phyloP scores from a whole-genome alignment of 2,113 vertebrate species.

The Larimichthys polyactis region DNA sequence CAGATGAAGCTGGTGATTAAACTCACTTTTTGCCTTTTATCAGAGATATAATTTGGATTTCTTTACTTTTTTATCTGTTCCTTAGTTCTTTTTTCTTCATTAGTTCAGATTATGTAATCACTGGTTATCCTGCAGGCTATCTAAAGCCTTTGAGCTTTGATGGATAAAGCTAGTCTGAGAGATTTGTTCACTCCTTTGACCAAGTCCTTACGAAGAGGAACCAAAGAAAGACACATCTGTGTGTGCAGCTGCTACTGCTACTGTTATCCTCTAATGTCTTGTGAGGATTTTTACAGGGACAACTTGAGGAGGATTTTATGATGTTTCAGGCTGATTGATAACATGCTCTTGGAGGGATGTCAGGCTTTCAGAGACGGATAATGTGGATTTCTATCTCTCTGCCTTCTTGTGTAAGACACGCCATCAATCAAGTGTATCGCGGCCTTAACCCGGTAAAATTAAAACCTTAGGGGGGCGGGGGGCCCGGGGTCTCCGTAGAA shows the following conservation, averaged over 20 bases:
- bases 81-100: constrained; percentile 17
- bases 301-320: constrained; percentile 81
- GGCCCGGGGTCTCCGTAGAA: constrained; percentile 55
- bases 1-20: constrained; percentile 53
- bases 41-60: constrained; percentile 13
- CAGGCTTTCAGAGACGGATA: constrained; percentile 83
- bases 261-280: constrained; percentile 73
- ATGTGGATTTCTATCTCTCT: constrained; percentile 85
- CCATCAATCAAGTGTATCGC: constrained; percentile 81
- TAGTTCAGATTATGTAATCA: constrained; percentile 32
- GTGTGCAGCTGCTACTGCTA: constrained; percentile 57
- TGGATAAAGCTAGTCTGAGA: constrained; percentile 20
- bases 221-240: constrained; percentile 37
- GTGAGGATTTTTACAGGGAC: constrained; percentile 81
- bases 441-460: constrained; percentile 82
- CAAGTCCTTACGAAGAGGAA: constrained; percentile 36
- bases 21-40: constrained; percentile 39
- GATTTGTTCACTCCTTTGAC: constrained; percentile 6
- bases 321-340: constrained; percentile 85
- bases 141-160: constrained; percentile 42
- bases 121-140: constrained; percentile 25
- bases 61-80: not conserved
- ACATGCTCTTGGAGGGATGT: constrained; percentile 79
- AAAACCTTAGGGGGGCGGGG: constrained; percentile 77
- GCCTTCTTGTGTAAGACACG: constrained; percentile 77